These are phyloP conservation scores for Takifugu ocellatus DNA, from an alignment of 2,797 vertebrate genomes.

Conservation along the genomic window DNA sequence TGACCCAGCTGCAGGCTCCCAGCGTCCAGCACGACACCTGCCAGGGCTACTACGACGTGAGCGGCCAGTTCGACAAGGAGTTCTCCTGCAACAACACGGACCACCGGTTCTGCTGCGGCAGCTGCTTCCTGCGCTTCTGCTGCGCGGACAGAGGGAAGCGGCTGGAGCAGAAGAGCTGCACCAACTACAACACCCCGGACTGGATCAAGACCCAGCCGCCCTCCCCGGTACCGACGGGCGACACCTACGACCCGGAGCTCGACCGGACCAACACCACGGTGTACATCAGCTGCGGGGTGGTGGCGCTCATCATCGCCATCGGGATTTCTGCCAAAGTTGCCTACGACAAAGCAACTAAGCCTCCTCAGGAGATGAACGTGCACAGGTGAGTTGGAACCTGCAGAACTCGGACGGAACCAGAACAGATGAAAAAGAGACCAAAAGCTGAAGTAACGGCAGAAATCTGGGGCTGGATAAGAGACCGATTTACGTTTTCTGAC, in stretches of 20 bases:
- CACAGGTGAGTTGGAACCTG: slow-evolving; percentile 82
- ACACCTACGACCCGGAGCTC: slow-evolving; percentile 90
- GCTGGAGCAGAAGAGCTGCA: slow-evolving; percentile 90
- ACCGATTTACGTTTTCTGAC: too few species aligned
- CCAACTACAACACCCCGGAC: slow-evolving; percentile 92
- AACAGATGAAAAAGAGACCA: too few species aligned
- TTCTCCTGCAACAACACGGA: slow-evolving; percentile 97
- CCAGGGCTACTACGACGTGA: slow-evolving; percentile 96
- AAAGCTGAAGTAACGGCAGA: too few species aligned
- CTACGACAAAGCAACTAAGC: slow-evolving; percentile 93
- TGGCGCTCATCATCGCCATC: slow-evolving; percentile 89
- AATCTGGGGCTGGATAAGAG: too few species aligned
- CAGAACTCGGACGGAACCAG: too few species aligned
- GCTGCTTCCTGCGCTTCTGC: slow-evolving; percentile 97
- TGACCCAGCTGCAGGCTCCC: slow-evolving; percentile 74
- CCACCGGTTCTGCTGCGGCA: slow-evolving; percentile 95
- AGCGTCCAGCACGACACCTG: slow-evolving; percentile 83
- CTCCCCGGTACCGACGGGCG: slow-evolving; percentile 80
- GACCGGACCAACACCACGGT: slow-evolving; percentile 97
- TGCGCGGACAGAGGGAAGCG: slow-evolving; percentile 92
- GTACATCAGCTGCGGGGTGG: slow-evolving; percentile 94
- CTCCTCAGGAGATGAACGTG: slow-evolving; percentile 98
- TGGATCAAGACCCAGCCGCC: slow-evolving; percentile 88
- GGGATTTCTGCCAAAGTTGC: slow-evolving; percentile 94
- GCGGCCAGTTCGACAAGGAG: slow-evolving; percentile 95